Conservation (phyloP, 2,113 vertebrate genomes). For the Scalopus aquaticus region DNA sequence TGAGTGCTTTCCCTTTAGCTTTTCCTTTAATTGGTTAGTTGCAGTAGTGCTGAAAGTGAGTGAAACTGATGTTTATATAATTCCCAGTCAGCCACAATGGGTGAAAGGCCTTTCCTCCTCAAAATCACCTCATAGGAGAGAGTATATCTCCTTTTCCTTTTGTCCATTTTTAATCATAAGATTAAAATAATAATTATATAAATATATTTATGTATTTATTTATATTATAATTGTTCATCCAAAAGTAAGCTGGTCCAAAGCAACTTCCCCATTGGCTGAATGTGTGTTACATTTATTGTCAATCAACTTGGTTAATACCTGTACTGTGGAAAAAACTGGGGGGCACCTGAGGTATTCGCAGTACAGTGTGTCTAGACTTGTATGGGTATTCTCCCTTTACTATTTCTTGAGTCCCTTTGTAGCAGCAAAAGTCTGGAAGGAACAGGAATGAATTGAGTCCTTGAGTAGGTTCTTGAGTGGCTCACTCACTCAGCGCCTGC, state of each 20-base stretch:
- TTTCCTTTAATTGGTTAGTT: background rate
- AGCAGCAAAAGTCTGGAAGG: background rate
- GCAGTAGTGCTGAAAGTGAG: background rate
- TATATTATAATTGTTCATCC: no score
- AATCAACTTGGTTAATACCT: background rate
- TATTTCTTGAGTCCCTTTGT: background rate
- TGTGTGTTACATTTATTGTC: background rate
- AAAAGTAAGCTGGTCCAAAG: background rate
- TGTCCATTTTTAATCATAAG: background rate
- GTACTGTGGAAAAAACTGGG: background rate
- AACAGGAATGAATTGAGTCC: background rate
- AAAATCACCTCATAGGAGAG: background rate
- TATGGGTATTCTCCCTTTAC: background rate
- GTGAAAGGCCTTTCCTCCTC: slow-evolving; percentile 13
- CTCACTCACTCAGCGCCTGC: background rate
- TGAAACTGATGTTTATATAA: background rate
- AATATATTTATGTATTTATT: no score
- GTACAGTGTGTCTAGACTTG: background rate
- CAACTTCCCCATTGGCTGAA: background rate
- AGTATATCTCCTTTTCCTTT: background rate
- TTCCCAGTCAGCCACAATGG: background rate
- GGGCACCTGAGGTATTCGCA: background rate
- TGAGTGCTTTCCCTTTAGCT: background rate
- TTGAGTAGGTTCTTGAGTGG: background rate
- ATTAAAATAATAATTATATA: no score